These are phyloP conservation scores for Scelioninae gen. 1 DNA, from an alignment of 2,888 invertebrate species.

Conservation along the genomic window DNA sequence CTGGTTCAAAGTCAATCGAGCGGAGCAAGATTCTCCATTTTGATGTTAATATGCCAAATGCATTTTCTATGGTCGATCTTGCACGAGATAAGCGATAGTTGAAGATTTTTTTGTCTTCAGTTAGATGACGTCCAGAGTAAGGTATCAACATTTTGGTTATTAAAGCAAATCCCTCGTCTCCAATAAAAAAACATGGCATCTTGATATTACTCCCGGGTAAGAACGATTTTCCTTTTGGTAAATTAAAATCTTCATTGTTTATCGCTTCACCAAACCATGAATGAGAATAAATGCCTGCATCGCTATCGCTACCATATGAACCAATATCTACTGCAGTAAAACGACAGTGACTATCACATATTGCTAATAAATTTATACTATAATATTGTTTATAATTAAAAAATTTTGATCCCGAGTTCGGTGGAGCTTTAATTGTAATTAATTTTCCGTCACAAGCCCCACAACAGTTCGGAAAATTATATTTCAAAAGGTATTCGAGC, in stretches of 20 bases:
- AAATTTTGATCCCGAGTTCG: conserved; percentile 60
- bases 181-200: conserved; percentile 58
- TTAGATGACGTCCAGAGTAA: conserved; percentile 61
- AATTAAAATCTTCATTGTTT: conserved; percentile 35
- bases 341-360: conserved; percentile 62
- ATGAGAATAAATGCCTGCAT: conserved; percentile 38
- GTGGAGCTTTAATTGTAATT: conserved; percentile 61
- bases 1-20: conserved; percentile 46
- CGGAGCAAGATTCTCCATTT: conserved; percentile 64
- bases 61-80: conserved; percentile 65
- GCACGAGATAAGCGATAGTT: conserved; percentile 70
- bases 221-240: conserved; percentile 42
- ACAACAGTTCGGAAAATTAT: conserved; percentile 68
- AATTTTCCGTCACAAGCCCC: conserved; percentile 64
- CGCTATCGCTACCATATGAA: conserved; percentile 55
- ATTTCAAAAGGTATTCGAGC: conserved; percentile 34
- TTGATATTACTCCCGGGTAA: conserved; percentile 46
- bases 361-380: conserved; percentile 61
- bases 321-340: conserved; percentile 64
- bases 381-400: conserved; percentile 71
- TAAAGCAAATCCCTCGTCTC: conserved; percentile 70
- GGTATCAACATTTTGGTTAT: conserved; percentile 64
- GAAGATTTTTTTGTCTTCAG: conserved; percentile 59
- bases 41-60: conserved; percentile 70
- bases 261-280: conserved; percentile 53